Conservation (phyloP, 2,888 invertebrate species). For the Acronicta leporina region DNA sequence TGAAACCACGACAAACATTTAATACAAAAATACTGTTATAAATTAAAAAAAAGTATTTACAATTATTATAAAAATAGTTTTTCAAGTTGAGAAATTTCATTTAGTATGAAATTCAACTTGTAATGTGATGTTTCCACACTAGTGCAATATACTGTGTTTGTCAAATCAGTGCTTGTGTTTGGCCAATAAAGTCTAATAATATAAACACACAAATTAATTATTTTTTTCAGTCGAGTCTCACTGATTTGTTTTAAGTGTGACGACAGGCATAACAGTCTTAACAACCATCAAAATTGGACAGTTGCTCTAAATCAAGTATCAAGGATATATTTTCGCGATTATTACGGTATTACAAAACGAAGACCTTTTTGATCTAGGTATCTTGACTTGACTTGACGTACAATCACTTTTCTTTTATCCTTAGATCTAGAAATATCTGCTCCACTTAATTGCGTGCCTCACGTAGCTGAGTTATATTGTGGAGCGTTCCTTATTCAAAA, state of each 20-base stretch:
- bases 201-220: constrained; percentile 50
- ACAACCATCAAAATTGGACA: constrained; percentile 10
- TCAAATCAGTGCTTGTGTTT: constrained; percentile 62
- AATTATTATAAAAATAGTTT: constrained; percentile 52
- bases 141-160: constrained; percentile 53
- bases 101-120: constrained; percentile 48
- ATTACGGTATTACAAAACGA: constrained; percentile 9
- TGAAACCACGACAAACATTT: constrained; percentile 64
- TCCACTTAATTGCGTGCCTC: constrained; percentile 1
- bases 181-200: constrained; percentile 51
- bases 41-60: constrained; percentile 60
- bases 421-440: constrained; percentile 41
- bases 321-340: constrained; percentile 14
- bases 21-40: constrained; percentile 77
- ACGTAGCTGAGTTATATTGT: constrained; percentile 2
- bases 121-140: constrained; percentile 56
- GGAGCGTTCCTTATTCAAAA: not conserved
- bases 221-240: constrained; percentile 54
- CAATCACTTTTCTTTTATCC: constrained; percentile 23
- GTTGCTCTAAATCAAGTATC: constrained; percentile 6
- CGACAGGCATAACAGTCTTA: constrained; percentile 38
- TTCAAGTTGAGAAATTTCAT: constrained; percentile 47
- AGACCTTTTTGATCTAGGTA: constrained; percentile 1
- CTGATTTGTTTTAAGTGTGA: constrained; percentile 34
- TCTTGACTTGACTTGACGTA: constrained; percentile 1